Percentiles rank a stretch among this genome's conserved stretches.
Evolutionary conservation across 2,797 vertebrate species (phyloP).

Genomic region (Furcifer pardalis): DNA sequence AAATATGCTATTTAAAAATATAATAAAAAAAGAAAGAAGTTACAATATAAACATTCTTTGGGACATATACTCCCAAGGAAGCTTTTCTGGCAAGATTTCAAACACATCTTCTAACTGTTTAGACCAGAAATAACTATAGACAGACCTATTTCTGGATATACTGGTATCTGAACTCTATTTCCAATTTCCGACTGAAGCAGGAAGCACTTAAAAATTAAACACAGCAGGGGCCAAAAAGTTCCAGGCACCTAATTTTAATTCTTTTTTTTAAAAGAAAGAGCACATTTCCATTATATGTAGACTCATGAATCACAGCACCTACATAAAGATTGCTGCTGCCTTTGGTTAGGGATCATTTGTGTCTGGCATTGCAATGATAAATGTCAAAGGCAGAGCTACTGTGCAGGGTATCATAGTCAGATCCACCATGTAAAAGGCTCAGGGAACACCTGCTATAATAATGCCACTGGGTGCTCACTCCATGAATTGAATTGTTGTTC

Average conservation of each 20-base stretch:
- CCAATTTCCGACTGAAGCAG: neutral
- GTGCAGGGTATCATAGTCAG: neutral
- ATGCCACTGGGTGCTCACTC: too few species aligned
- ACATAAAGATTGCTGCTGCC: neutral
- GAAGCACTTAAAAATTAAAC: constrained; percentile 18
- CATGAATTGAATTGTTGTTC: too few species aligned
- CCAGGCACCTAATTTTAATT: constrained; percentile 6
- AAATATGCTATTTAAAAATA: constrained; percentile 9
- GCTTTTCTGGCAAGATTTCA: neutral
- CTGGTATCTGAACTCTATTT: constrained; percentile 1
- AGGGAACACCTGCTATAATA: neutral
- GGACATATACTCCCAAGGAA: neutral
- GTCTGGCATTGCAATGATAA: neutral
- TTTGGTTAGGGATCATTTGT: neutral
- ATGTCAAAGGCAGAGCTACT: neutral
- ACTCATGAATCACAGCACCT: neutral
- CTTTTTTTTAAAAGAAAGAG: neutral
- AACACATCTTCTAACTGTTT: neutral
- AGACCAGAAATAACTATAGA: constrained; percentile 20
- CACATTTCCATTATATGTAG: neutral
- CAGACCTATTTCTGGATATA: neutral
- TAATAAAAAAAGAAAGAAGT: neutral
- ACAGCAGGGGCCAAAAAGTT: neutral
- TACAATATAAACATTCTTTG: neutral
- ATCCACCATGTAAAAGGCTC: neutral